Percentiles rank a stretch among this genome's conserved stretches.
Conservation (phyloP, 1,140 invertebrate species). For the Monomorium pharaonis region DNA sequence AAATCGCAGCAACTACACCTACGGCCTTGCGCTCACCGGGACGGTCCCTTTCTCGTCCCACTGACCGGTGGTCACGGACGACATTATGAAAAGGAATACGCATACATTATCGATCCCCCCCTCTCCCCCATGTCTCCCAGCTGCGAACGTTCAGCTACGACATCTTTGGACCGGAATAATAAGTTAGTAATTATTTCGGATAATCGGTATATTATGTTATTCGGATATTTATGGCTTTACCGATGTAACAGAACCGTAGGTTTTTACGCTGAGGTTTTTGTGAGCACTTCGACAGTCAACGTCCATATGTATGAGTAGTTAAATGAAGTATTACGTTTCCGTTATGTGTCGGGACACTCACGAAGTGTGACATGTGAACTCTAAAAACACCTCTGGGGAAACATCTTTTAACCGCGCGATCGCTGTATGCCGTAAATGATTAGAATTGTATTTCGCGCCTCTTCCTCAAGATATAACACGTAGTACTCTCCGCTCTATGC, state of each 20-base stretch:
- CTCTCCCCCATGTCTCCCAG: background rate
- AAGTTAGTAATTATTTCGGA: background rate
- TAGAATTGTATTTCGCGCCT: background rate
- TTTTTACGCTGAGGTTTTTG: background rate
- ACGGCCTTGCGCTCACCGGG: constrained; percentile 48
- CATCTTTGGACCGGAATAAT: background rate
- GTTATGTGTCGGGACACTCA: background rate
- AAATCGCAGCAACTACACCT: constrained; percentile 17
- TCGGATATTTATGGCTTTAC: background rate
- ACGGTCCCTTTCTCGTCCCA: constrained; percentile 55
- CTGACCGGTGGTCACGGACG: constrained; percentile 35
- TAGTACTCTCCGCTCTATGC: no score
- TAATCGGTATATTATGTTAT: background rate
- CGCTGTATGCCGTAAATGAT: background rate
- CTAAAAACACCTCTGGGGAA: background rate
- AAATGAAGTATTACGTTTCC: background rate
- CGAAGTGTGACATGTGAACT: background rate
- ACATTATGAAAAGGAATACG: constrained; percentile 13
- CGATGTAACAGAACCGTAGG: background rate
- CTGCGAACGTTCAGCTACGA: background rate
- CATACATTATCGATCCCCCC: background rate
- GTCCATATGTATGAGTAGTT: background rate
- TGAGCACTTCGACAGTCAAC: background rate
- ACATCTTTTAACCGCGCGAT: background rate
- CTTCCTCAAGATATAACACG: no score